These are phyloP conservation scores for Mesoclemmys tuberculata DNA, from an alignment of 2,113 vertebrate genomes.

Conservation along the genomic window DNA sequence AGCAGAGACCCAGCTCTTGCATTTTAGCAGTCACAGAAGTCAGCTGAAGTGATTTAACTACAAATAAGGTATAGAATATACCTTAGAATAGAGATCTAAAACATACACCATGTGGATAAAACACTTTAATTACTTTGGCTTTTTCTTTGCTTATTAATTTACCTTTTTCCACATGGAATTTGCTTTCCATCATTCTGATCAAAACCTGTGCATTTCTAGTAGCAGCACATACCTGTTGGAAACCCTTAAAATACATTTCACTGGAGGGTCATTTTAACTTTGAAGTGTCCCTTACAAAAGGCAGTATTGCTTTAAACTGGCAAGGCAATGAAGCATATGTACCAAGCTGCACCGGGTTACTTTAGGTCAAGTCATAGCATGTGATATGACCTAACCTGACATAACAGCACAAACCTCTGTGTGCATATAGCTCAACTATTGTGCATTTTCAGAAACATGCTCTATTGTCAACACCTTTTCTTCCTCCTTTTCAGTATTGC, in stretches of 20 bases:
- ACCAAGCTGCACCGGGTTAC: neutral
- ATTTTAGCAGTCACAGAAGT: neutral
- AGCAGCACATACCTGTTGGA: neutral
- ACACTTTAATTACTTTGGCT: neutral
- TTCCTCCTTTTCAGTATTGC: neutral
- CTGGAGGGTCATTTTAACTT: neutral
- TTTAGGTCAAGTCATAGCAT: neutral
- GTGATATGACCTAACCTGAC: neutral
- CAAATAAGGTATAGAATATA: neutral
- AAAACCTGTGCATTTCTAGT: neutral
- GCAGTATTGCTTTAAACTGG: neutral
- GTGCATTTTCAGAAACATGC: neutral
- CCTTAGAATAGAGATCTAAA: neutral
- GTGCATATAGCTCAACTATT: neutral
- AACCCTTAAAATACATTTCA: neutral
- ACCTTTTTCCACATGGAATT: neutral
- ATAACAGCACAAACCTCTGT: fast-evolving
- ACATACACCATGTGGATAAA: neutral
- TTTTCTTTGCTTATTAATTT: neutral
- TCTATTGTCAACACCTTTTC: neutral
- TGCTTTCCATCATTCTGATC: neutral
- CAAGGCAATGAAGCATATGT: neutral
- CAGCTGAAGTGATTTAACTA: neutral
- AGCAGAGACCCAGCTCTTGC: neutral
- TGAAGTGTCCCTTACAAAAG: neutral